Evolutionary conservation across 2,113 vertebrate genomes (phyloP).

Genomic region (Lates calcarifer): DNA sequence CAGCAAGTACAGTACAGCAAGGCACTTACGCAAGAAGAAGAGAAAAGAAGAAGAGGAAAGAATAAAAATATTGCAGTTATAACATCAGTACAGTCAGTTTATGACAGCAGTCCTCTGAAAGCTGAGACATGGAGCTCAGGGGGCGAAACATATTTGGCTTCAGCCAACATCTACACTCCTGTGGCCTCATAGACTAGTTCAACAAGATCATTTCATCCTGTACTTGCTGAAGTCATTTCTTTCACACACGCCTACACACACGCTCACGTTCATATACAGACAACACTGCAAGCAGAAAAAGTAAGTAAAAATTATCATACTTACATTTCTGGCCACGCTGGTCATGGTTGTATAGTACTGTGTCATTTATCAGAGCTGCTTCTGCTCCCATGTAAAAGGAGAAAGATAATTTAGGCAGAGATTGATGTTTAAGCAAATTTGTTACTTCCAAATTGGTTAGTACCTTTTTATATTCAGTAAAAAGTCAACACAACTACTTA

Average conservation of each 20-base stretch:
- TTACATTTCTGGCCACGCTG: background rate
- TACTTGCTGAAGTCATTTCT: background rate
- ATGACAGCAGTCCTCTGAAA: slow-evolving; percentile 9
- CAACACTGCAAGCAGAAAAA: background rate
- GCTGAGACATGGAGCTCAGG: too few species aligned
- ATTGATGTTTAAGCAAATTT: background rate
- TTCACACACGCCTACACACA: background rate
- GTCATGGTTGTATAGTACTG: background rate
- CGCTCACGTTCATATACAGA: background rate
- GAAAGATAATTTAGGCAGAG: background rate
- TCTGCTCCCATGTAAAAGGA: background rate
- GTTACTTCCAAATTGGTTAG: background rate
- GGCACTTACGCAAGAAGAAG: slow-evolving; percentile 24
- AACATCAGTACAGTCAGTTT: background rate
- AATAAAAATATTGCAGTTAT: background rate
- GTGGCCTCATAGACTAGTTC: background rate
- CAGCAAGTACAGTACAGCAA: slow-evolving; percentile 17
- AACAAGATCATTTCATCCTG: background rate
- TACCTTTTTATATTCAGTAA: background rate
- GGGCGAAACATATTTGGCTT: background rate
- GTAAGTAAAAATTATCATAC: accelerated
- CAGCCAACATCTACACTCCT: background rate
- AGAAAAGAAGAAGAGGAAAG: slow-evolving; percentile 1
- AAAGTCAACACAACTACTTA: background rate
- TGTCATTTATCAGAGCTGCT: background rate